Base-by-base conservation (phyloP, 1,140 invertebrate genomes). In the Daktulosphaira vitifoliae region DNA sequence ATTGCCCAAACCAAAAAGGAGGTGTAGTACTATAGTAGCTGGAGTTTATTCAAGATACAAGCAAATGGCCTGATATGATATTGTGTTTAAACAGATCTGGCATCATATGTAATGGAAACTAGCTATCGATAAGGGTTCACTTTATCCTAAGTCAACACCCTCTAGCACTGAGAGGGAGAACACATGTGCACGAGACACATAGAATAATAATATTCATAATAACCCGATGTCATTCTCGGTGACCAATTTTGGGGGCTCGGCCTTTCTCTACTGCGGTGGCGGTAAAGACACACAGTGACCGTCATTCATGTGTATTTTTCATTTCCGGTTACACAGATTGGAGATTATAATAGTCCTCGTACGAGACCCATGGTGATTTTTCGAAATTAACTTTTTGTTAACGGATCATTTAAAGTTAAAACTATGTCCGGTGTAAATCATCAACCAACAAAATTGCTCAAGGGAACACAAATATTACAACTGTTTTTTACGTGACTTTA, bases 141-240 rank as follows among this genome's bases (percentile, higher is more conserved):
- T 46, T 33, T 20, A 42, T 62, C 56, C 56, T 62, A 62, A 62
- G 29, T 48, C 56, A 62, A 62, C 56, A 62, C 56, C 25, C 23
- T 39, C 23, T 13, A 46, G 53, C 18, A 53, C 51, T 18, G 52
- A 20, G 13, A 13, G n/a, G 53, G 11, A 5, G 29, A 39, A 29
- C 29, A 46, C 54, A 59, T 46, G 54, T 25, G 56, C 37, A 9
- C 16, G 53, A 56, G 18, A 54, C 22, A n/a, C 23, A 44, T n/a
- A 62, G n/a, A 33, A 11, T 33, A 33, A 33, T 33, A 33, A 33
- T 33, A 33, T 6, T 62, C 15, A 48, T 23, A 62, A 62, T 62
- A 46, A 48, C 56, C 42, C 56, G 56, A 46, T 33, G 25, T 62
- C 56, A 46, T 62, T 48, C 3, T 9, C 56, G 18, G 42, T 62